Conservation (phyloP, 2,113 vertebrate genomes). For the Dromaius novaehollandiae region DNA sequence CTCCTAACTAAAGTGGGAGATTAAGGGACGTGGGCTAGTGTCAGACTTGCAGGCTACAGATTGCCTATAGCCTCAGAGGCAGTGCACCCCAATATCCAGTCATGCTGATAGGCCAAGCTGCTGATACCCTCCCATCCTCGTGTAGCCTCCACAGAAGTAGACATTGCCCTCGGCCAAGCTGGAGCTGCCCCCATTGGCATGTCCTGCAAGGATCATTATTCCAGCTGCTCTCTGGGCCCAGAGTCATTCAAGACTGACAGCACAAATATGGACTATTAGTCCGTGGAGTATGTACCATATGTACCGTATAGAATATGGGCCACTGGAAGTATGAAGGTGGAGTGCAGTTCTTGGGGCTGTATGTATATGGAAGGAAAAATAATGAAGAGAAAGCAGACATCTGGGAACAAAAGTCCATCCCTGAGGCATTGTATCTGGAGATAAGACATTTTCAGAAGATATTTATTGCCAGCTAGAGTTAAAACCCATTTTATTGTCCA, state of each 20-base stretch:
- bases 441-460: not conserved
- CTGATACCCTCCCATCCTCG: not conserved
- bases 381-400: not conserved
- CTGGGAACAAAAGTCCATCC: not conserved
- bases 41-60: not conserved
- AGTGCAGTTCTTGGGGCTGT: not conserved
- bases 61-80: not conserved
- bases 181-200: not conserved
- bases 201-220: not conserved
- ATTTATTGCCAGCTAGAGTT: not conserved
- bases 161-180: not conserved
- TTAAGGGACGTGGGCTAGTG: not conserved
- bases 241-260: not conserved
- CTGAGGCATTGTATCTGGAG: not conserved
- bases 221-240: not conserved
- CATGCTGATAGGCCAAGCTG: not conserved
- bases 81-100: not conserved
- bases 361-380: not conserved
- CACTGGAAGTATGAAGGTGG: not conserved
- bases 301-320: accelerated
- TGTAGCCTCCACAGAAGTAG: not conserved
- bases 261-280: not conserved
- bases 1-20: not conserved
- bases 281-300: not conserved
- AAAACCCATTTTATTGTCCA: not conserved